Evolutionary conservation across 2,888 invertebrate genomes (phyloP).

Genomic region (Morinoia aosen): DNA sequence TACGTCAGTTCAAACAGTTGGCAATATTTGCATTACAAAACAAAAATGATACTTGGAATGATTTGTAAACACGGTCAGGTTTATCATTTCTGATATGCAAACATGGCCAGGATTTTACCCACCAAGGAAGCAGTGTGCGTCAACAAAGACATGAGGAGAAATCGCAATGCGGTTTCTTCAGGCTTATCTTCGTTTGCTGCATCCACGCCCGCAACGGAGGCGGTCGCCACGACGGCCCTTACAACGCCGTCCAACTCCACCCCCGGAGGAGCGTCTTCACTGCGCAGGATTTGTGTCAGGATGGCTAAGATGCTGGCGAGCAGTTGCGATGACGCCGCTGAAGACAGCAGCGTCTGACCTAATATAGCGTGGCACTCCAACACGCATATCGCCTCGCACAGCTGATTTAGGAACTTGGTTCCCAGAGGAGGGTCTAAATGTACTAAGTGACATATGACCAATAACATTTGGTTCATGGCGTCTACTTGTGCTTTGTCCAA

Average conservation of each 20-base stretch:
- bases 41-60: no score
- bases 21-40: no score
- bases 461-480: constrained; percentile 59
- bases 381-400: constrained; percentile 65
- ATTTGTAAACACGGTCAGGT: no score
- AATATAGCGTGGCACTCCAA: constrained; percentile 59
- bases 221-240: neutral
- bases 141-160: constrained; percentile 47
- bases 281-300: constrained; percentile 56
- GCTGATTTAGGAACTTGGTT: constrained; percentile 60
- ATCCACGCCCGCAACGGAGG: constrained; percentile 29
- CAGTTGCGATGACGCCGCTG: constrained; percentile 54
- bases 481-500: constrained; percentile 64
- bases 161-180: constrained; percentile 8
- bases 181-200: neutral
- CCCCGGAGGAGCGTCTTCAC: constrained; percentile 21
- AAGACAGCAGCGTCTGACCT: constrained; percentile 8
- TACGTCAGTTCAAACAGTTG: no score
- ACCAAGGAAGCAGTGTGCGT: constrained; percentile 52
- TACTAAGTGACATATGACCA: constrained; percentile 61
- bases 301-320: constrained; percentile 63
- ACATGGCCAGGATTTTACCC: neutral
- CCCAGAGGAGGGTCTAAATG: constrained; percentile 54
- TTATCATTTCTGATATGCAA: no score
- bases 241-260: constrained; percentile 22